phyloP scores from a whole-genome alignment of 2,888 invertebrate species.

The Malachius bipustulatus region DNA sequence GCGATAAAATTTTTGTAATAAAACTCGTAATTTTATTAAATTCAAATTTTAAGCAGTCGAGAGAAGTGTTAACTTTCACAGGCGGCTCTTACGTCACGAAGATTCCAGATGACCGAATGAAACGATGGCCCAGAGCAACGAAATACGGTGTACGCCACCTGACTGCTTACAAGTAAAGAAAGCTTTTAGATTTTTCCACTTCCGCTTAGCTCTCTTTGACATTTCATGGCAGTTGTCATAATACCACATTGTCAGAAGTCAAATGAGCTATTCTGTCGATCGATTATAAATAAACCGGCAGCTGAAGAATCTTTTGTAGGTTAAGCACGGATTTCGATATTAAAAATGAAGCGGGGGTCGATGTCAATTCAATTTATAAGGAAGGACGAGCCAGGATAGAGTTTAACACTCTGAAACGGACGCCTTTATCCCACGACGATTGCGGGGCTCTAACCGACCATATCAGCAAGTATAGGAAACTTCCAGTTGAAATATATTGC shows the following conservation, averaged over 20 bases:
- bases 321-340: conserved; percentile 21
- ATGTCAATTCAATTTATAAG: conserved; percentile 19
- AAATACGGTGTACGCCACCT: no score
- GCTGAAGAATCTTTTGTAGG: no score
- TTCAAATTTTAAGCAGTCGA: no score
- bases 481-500: conserved; percentile 31
- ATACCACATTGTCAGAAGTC: no score
- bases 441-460: conserved; percentile 22
- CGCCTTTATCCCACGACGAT: conserved; percentile 22
- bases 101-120: conserved; percentile 20
- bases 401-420: conserved; percentile 30
- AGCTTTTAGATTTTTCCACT: no score
- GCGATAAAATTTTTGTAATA: no score
- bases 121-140: conserved; percentile 26
- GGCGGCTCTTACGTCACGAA: conserved; percentile 21
- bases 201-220: no score
- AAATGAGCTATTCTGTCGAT: no score
- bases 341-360: conserved; percentile 23
- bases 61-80: conserved; percentile 23
- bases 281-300: no score
- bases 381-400: conserved; percentile 25
- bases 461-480: conserved; percentile 23
- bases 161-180: no score
- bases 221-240: no score
- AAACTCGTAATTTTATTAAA: no score